Percentiles rank a stretch among this genome's conserved stretches.
These are phyloP conservation scores for Protosalanx chinensis DNA, from an alignment of 2,797 vertebrate species.

Conservation along the genomic window DNA sequence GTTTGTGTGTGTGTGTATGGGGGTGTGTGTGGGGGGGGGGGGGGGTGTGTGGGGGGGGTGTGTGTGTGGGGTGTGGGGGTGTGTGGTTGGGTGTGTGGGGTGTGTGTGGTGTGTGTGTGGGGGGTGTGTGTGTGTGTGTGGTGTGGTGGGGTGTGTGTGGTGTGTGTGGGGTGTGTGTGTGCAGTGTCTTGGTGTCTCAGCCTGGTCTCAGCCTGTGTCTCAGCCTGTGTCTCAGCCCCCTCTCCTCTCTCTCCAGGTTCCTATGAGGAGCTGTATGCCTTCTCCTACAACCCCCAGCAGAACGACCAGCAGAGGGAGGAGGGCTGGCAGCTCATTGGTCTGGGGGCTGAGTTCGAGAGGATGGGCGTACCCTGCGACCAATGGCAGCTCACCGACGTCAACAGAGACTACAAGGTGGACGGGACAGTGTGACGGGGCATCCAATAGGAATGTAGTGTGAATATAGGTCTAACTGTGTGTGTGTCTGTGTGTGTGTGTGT, in stretches of 20 bases:
- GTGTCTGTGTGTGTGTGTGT: neutral
- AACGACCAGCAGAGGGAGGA: slow-evolving; percentile 86
- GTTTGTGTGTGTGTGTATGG: neutral
- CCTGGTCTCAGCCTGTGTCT: neutral
- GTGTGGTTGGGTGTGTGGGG: too few relatives aligned
- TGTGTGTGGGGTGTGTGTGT: too few relatives aligned
- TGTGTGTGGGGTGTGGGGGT: too few relatives aligned
- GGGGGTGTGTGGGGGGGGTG: too few relatives aligned
- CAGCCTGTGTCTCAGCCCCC: neutral
- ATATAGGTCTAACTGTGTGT: neutral
- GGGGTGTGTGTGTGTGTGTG: too few relatives aligned
- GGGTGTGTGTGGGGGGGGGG: too few relatives aligned
- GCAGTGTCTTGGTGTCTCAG: too few relatives aligned
- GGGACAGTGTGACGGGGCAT: neutral
- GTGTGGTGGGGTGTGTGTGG: too few relatives aligned
- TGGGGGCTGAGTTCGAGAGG: slow-evolving; percentile 86
- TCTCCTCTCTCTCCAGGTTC: slow-evolving; percentile 61
- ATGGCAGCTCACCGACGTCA: slow-evolving; percentile 94
- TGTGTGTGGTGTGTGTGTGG: too few relatives aligned
- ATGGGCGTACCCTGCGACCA: slow-evolving; percentile 92
- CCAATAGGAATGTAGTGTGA: neutral
- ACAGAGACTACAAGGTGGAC: slow-evolving; percentile 87
- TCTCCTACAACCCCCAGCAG: slow-evolving; percentile 98
- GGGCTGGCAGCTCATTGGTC: slow-evolving; percentile 91
- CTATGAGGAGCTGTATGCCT: slow-evolving; percentile 92